Conservation (phyloP, 2,797 vertebrate genomes). For the Hippocampus kuda region DNA sequence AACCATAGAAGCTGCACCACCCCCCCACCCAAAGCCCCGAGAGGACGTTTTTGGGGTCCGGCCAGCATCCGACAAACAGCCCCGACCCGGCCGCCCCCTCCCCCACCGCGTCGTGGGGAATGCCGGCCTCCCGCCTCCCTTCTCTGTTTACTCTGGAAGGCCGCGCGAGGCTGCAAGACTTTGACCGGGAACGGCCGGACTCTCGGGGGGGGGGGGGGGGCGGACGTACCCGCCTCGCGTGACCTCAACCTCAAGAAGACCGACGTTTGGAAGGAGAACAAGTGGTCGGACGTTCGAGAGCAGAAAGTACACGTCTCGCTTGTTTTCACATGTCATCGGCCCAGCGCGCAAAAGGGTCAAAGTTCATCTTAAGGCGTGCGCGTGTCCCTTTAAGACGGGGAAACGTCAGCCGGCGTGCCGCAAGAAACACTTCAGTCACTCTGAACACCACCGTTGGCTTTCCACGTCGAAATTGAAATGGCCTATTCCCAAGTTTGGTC, state of each 20-base stretch:
- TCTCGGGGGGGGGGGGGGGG: not conserved
- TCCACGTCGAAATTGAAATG: too few species aligned
- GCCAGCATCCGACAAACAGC: not conserved
- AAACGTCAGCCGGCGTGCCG: too few species aligned
- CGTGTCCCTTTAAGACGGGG: too few species aligned
- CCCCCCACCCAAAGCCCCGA: not conserved
- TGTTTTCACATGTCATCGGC: too few species aligned
- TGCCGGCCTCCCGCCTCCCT: not conserved
- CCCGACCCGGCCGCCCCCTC: not conserved
- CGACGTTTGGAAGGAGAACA: too few species aligned
- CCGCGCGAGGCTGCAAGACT: not conserved
- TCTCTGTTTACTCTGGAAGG: not conserved
- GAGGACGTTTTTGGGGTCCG: not conserved
- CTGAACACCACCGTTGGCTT: too few species aligned
- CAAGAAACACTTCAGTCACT: too few species aligned
- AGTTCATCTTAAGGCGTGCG: too few species aligned
- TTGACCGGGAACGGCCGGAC: not conserved
- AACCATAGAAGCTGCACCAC: not conserved
- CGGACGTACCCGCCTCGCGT: not conserved
- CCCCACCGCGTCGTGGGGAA: not conserved
- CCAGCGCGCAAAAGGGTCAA: too few species aligned
- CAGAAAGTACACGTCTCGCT: too few species aligned
- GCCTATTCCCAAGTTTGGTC: too few species aligned
- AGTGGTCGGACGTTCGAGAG: too few species aligned
- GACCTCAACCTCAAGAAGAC: not conserved